phyloP scores from a whole-genome alignment of 2,888 invertebrate genomes.

The Ecliptopera silaceata region DNA sequence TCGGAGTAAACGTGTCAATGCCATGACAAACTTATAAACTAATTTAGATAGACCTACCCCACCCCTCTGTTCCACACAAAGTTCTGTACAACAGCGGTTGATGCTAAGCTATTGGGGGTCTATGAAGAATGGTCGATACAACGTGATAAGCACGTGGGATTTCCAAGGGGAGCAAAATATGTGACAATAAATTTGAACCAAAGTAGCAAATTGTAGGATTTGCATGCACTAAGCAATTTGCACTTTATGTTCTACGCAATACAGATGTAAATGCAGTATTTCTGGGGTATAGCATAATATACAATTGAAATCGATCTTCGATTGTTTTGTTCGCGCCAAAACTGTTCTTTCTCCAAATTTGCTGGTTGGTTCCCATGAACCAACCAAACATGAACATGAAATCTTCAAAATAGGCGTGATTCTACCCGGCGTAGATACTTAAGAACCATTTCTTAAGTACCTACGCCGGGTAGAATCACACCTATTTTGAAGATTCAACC shows the following conservation, averaged over 20 bases:
- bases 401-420: too few species aligned
- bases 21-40: slow-evolving; percentile 44
- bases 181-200: slow-evolving; percentile 29
- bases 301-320: slow-evolving; percentile 17
- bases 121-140: slow-evolving; percentile 48
- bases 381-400: too few species aligned
- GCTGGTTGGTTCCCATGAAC: too few species aligned
- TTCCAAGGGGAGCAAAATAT: slow-evolving; percentile 45
- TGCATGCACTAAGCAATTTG: slow-evolving; percentile 1
- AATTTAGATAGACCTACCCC: slow-evolving; percentile 42
- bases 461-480: too few species aligned
- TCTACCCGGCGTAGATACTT: too few species aligned
- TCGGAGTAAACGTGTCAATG: slow-evolving; percentile 65
- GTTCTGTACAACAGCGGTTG: neutral
- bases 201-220: slow-evolving; percentile 23
- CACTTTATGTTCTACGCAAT: slow-evolving; percentile 1
- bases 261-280: slow-evolving; percentile 1
- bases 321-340: neutral
- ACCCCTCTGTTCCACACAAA: slow-evolving; percentile 10
- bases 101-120: slow-evolving; percentile 35
- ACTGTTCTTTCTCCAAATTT: neutral
- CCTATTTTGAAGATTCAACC: too few species aligned
- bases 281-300: neutral
- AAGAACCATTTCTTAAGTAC: too few species aligned
- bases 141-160: slow-evolving; percentile 57